These are phyloP conservation scores for Labia minor DNA, from an alignment of 2,888 invertebrate genomes.

Conservation along the genomic window DNA sequence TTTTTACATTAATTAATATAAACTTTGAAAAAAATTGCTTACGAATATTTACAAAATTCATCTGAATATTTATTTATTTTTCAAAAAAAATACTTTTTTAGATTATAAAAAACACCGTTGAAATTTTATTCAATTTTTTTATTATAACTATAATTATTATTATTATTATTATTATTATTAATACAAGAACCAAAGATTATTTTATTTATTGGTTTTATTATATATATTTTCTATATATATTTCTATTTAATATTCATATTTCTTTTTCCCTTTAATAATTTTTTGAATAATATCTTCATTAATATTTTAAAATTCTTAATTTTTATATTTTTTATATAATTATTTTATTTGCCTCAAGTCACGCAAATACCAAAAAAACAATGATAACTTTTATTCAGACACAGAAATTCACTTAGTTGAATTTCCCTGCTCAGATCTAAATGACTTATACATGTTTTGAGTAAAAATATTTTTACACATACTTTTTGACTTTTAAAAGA, in stretches of 20 bases:
- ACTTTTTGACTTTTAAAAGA: slow-evolving; percentile 27
- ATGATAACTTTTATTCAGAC: neutral
- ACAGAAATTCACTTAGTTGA: slow-evolving; percentile 1
- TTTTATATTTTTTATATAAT: slow-evolving; percentile 5
- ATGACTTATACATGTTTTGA: slow-evolving; percentile 28
- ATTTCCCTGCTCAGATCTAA: slow-evolving; percentile 27
- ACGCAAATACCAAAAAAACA: slow-evolving; percentile 3
- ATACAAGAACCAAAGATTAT: neutral
- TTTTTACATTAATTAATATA: no score
- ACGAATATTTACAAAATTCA: no score
- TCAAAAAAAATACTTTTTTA: no score
- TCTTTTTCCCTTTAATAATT: neutral
- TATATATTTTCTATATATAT: neutral
- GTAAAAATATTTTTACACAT: slow-evolving; percentile 28
- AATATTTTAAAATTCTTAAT: neutral
- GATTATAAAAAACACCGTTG: no score
- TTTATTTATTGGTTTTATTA: slow-evolving; percentile 1
- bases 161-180: no score
- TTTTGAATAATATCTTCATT: neutral
- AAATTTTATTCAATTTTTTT: no score
- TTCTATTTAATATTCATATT: neutral
- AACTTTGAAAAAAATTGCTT: no score
- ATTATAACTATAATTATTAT: no score
- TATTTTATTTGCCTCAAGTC: slow-evolving; percentile 7
- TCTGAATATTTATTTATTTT: no score